Base-by-base conservation (phyloP, 2,797 vertebrate genomes). In the Phrynocephalus vlangalii region DNA sequence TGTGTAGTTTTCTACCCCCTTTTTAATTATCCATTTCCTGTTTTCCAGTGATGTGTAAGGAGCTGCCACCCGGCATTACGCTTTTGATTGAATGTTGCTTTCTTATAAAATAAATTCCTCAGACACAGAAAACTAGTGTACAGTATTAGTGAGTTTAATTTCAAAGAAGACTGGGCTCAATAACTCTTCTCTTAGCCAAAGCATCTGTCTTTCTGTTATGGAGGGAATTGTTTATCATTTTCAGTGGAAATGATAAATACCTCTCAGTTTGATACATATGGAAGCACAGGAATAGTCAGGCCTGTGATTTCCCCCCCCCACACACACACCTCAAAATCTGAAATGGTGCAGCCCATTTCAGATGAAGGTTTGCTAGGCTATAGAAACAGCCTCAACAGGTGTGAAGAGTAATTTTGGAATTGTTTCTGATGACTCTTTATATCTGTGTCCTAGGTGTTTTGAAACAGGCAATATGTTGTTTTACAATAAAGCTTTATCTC, bases 361-460 rank as follows among this genome's bases (percentile, higher is more conserved):
- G 4, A 73, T 2, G 50, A 33, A n/a, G 2, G 6, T 76, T 28
- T 63, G 9, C 10, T 18, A 84, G 77, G 83, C 84, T 83, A 87
- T 68, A 87, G 89, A 93, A 81, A n/a, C 72, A 63, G 5, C 90
- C 68, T 93, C 66, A 86, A 86, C 85, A 91, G 85, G 90, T 84
- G 63, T 80, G 92, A 95, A 91, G 79, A 92, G 86, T 88, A 52
- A 38, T 79, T 91, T 84, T 82, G 52, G 88, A 93, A 92, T 88
- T 85, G 82, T 92, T 88, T n/a, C 87, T 92, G 92, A 85, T 83
- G 92, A 88, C 89, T 92, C 0, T 92, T 91, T 83, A 90, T 66
- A 48, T 91, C 89, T 91, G 66, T 78, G 79, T 77, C 30, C 78
- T 87, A 63, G 76, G 38, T 91, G 72, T 68, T 87, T 81, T 72